Evolutionary conservation across 2,797 vertebrate species (phyloP).

Genomic region (Semaprochilodus insignis): DNA sequence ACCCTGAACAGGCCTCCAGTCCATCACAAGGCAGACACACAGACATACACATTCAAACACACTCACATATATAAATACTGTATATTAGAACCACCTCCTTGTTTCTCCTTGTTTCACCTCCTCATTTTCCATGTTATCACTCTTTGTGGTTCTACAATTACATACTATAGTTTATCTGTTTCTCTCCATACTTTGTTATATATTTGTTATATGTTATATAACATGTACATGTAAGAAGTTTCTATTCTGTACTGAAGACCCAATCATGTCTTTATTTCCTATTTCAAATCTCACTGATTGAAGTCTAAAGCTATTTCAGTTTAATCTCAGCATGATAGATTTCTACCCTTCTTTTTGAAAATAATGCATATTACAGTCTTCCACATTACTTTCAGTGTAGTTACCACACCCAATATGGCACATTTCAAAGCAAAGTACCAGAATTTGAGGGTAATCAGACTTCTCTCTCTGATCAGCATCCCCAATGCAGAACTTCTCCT

Average conservation of each 20-base stretch:
- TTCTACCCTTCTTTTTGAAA: neutral
- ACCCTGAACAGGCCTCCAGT: too few relatives aligned
- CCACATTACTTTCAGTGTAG: neutral
- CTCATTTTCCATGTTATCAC: too few relatives aligned
- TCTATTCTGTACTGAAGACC: neutral
- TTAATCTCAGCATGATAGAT: neutral
- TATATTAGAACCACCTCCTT: too few relatives aligned
- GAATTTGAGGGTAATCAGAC: neutral
- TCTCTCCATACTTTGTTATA: too few relatives aligned
- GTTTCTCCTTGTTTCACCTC: too few relatives aligned
- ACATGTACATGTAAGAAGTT: too few relatives aligned
- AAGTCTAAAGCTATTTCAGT: neutral
- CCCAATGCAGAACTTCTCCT: conserved; percentile 69
- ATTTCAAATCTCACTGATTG: neutral
- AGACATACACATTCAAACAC: too few relatives aligned
- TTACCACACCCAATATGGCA: neutral
- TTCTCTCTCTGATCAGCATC: neutral
- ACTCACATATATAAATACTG: too few relatives aligned
- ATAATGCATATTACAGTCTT: neutral
- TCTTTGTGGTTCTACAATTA: too few relatives aligned
- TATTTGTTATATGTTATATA: too few relatives aligned
- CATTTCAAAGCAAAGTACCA: conserved; percentile 1
- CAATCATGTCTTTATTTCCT: neutral
- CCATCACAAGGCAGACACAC: too few relatives aligned
- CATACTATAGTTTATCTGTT: too few relatives aligned